Conservation (phyloP, 1,140 invertebrate species). For the Odontomachus brunneus region DNA sequence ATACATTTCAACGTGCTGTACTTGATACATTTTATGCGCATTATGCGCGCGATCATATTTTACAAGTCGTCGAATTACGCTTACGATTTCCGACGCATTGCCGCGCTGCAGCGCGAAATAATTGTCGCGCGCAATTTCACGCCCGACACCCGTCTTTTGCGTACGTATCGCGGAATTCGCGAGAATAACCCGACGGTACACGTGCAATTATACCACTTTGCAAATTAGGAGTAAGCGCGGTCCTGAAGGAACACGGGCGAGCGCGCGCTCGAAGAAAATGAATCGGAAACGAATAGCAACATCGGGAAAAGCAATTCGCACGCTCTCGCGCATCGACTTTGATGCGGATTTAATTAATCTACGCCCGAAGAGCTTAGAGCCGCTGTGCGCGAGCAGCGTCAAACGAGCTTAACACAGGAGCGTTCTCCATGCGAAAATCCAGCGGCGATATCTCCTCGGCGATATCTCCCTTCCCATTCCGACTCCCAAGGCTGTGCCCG, state of each 20-base stretch:
- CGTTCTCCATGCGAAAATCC: conserved; percentile 57
- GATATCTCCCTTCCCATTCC: conserved; percentile 15
- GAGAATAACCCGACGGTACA: neutral
- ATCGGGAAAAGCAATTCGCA: conserved; percentile 56
- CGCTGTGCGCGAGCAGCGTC: conserved; percentile 40
- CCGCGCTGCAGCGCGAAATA: neutral
- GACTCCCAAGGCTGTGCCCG: conserved; percentile 16
- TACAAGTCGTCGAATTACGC: too few relatives aligned
- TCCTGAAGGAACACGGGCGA: conserved; percentile 24
- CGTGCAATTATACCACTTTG: conserved; percentile 29
- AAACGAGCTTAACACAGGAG: conserved; percentile 55
- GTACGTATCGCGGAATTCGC: neutral
- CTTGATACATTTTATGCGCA: too few relatives aligned
- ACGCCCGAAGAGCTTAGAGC: conserved; percentile 45
- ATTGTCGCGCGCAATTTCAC: neutral
- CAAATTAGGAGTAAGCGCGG: conserved; percentile 37
- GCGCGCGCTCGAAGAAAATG: conserved; percentile 48
- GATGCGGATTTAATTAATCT: conserved; percentile 60
- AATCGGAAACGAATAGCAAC: conserved; percentile 57
- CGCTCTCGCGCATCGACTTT: conserved; percentile 56
- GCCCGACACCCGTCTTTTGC: conserved; percentile 1
- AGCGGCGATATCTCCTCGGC: conserved; percentile 42
- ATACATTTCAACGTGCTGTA: too few relatives aligned
- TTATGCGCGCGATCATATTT: too few relatives aligned
- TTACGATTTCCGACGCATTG: too few relatives aligned